Evolutionary conservation across 2,113 vertebrate species (phyloP).

Genomic region (Tauraco erythrolophus): DNA sequence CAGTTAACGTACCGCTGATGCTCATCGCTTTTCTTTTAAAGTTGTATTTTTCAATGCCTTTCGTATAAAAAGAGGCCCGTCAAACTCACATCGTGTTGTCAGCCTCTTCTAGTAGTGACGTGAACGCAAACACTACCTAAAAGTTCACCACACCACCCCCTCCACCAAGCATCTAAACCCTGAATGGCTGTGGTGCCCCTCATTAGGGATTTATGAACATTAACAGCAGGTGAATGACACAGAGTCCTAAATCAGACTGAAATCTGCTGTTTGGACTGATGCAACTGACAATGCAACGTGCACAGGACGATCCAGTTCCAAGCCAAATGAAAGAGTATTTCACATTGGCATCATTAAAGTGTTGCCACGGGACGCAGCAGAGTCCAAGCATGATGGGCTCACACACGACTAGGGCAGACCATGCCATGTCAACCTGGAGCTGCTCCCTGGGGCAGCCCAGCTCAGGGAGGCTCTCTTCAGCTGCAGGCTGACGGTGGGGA

Average conservation of each 20-base stretch:
- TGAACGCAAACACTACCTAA: background rate
- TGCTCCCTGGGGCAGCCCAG: background rate
- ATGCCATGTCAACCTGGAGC: rapidly evolving
- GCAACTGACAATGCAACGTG: rapidly evolving
- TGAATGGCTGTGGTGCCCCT: background rate
- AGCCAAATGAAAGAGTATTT: background rate
- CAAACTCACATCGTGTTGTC: background rate
- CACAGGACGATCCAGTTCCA: background rate
- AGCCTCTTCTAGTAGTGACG: background rate
- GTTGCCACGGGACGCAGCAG: background rate
- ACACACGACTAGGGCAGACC: background rate
- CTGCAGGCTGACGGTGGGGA: rapidly evolving
- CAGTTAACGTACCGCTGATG: too few relatives aligned
- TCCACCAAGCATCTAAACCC: background rate
- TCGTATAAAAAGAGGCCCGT: background rate
- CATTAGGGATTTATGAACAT: rapidly evolving
- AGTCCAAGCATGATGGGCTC: rapidly evolving
- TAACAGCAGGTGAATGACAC: background rate
- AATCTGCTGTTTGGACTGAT: background rate
- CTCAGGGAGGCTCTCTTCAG: background rate
- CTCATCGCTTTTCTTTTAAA: background rate
- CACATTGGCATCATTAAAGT: background rate
- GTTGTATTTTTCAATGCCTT: background rate
- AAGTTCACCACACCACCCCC: background rate
- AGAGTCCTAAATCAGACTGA: rapidly evolving